Evolutionary conservation across 2,797 vertebrate genomes (phyloP).

Genomic region (Rhinogobio ventralis): DNA sequence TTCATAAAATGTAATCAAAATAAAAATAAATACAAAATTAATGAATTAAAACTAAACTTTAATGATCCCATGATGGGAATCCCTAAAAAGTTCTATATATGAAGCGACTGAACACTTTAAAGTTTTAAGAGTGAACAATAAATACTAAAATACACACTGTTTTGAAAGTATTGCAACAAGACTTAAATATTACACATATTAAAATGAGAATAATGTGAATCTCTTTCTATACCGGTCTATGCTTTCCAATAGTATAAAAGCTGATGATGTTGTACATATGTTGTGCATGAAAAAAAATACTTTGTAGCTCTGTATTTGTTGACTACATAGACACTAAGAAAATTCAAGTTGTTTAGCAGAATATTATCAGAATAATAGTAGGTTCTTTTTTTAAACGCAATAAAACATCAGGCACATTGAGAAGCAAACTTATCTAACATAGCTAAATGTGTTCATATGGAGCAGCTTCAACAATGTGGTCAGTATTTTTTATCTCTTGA

Average conservation of each 20-base stretch:
- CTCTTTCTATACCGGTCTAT: neutral
- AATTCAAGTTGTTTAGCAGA: neutral
- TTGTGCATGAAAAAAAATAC: neutral
- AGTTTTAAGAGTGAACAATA: too few relatives aligned
- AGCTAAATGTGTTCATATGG: neutral
- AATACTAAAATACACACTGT: neutral
- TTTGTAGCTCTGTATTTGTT: neutral
- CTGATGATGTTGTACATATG: neutral
- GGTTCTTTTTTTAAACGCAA: neutral
- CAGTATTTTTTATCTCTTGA: slow-evolving; percentile 28
- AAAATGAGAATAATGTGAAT: neutral
- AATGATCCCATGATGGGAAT: too few relatives aligned
- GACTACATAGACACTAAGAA: neutral
- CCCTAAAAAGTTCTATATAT: too few relatives aligned
- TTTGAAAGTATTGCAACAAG: neutral
- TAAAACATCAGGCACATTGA: neutral
- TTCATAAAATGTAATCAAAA: too few relatives aligned
- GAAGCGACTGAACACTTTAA: too few relatives aligned
- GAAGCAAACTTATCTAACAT: neutral
- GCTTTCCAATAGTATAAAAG: neutral
- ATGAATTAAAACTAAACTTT: too few relatives aligned
- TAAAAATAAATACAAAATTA: too few relatives aligned
- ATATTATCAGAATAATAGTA: neutral
- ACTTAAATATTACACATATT: neutral
- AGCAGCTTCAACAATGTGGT: neutral